These are phyloP conservation scores for Cherax quadricarinatus DNA, from an alignment of 1,140 invertebrate species.

Conservation along the genomic window DNA sequence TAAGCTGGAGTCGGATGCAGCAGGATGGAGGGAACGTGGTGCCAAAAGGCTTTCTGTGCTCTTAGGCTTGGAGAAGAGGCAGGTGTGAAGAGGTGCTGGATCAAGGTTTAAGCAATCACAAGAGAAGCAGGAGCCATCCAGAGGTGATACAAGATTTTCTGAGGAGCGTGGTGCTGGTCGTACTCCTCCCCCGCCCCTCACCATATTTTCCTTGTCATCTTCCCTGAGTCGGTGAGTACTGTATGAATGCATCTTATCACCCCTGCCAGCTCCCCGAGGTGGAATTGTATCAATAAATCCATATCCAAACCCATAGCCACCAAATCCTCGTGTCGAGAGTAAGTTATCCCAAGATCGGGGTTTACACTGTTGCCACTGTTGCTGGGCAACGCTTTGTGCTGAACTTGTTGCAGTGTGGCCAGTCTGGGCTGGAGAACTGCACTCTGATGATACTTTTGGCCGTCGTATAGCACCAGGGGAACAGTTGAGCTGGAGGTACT, in stretches of 20 bases:
- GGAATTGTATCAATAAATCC: constrained; percentile 77
- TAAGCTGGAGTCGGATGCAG: constrained; percentile 68
- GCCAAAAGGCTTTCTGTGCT: constrained; percentile 72
- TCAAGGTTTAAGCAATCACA: constrained; percentile 70
- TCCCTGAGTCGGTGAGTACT: constrained; percentile 58
- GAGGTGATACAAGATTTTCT: constrained; percentile 71
- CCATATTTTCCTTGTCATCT: constrained; percentile 66
- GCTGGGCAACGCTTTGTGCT: constrained; percentile 43
- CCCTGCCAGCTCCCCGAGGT: constrained; percentile 46
- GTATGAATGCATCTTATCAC: constrained; percentile 48
- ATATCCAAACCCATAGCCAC: constrained; percentile 89
- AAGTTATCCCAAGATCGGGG: constrained; percentile 93
- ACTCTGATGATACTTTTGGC: constrained; percentile 44
- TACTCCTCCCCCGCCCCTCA: constrained; percentile 48
- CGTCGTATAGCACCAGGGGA: constrained; percentile 59
- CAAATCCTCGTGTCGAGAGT: constrained; percentile 85
- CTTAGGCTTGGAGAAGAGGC: constrained; percentile 72
- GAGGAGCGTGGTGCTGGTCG: constrained; percentile 59
- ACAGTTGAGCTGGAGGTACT: constrained; percentile 62
- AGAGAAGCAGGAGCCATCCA: constrained; percentile 71
- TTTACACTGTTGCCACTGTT: constrained; percentile 79
- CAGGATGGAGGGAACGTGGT: constrained; percentile 65
- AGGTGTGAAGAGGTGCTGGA: constrained; percentile 67
- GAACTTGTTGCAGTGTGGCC: constrained; percentile 49
- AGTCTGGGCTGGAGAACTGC: constrained; percentile 41